Percentiles rank a stretch among this genome's conserved stretches.
Conservation (phyloP, 30 jellyfish, hydroid and myxozoan species). For the Aurelia sp. region DNA sequence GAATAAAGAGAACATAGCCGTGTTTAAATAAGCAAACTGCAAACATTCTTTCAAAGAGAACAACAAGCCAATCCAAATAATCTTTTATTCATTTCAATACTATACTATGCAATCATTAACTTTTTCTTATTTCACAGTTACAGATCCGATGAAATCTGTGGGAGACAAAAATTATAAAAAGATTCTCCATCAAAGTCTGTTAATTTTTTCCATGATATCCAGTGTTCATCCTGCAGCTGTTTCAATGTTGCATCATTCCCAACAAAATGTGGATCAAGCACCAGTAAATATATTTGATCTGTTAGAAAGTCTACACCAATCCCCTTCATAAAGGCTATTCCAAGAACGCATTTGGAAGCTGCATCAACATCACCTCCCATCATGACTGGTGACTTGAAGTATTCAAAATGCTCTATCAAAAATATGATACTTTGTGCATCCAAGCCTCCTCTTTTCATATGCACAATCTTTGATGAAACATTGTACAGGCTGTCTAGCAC, state of each 20-base stretch:
- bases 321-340: background rate
- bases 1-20: too few relatives aligned
- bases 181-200: constrained; percentile 53
- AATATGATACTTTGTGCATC: background rate
- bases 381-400: constrained; percentile 70
- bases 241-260: constrained; percentile 22
- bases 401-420: constrained; percentile 46
- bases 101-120: too few relatives aligned
- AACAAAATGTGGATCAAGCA: constrained; percentile 69
- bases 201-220: constrained; percentile 70
- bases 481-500: constrained; percentile 57
- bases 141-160: constrained; percentile 31
- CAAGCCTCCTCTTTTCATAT: constrained; percentile 47
- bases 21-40: too few relatives aligned
- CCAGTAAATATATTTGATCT: constrained; percentile 13
- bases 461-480: constrained; percentile 61
- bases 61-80: too few relatives aligned
- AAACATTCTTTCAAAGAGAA: too few relatives aligned
- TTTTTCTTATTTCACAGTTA: too few relatives aligned
- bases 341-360: constrained; percentile 75
- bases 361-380: constrained; percentile 88
- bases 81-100: too few relatives aligned
- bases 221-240: constrained; percentile 57
- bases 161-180: constrained; percentile 77
- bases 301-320: background rate